phyloP scores from a whole-genome alignment of 2,797 vertebrate species.

The Scarus forsteni region DNA sequence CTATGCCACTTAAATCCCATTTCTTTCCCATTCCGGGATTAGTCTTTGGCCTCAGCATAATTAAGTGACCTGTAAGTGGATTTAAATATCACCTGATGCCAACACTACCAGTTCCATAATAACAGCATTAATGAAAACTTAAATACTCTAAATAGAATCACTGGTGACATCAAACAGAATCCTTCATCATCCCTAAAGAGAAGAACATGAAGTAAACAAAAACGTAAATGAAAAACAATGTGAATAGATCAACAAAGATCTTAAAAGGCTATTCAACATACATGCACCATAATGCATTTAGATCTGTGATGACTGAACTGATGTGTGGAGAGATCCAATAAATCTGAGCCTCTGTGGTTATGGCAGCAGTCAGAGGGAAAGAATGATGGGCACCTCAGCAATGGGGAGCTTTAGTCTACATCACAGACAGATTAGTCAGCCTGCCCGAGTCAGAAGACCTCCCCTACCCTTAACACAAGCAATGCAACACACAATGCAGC shows the following conservation, averaged over 20 bases:
- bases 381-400: constrained; percentile 74
- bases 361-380: constrained; percentile 75
- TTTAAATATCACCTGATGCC: too few relatives aligned
- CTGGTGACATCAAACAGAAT: too few relatives aligned
- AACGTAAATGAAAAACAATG: too few relatives aligned
- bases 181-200: too few relatives aligned
- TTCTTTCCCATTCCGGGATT: too few relatives aligned
- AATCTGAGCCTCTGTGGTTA: constrained; percentile 54
- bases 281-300: not conserved
- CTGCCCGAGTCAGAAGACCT: constrained; percentile 54
- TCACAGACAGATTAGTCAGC: constrained; percentile 74
- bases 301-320: constrained; percentile 11
- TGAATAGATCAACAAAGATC: not conserved
- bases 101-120: too few relatives aligned
- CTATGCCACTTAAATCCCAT: too few relatives aligned
- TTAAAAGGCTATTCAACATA: constrained; percentile 1
- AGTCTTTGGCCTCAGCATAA: too few relatives aligned
- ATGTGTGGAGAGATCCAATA: constrained; percentile 34
- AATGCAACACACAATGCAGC: constrained; percentile 27
- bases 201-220: too few relatives aligned
- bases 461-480: constrained; percentile 37
- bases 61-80: too few relatives aligned
- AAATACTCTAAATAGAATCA: too few relatives aligned
- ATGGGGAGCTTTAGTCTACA: constrained; percentile 67
- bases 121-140: too few relatives aligned